Conservation (phyloP, 1,140 invertebrate species). For the Polypedilum pembai region DNA sequence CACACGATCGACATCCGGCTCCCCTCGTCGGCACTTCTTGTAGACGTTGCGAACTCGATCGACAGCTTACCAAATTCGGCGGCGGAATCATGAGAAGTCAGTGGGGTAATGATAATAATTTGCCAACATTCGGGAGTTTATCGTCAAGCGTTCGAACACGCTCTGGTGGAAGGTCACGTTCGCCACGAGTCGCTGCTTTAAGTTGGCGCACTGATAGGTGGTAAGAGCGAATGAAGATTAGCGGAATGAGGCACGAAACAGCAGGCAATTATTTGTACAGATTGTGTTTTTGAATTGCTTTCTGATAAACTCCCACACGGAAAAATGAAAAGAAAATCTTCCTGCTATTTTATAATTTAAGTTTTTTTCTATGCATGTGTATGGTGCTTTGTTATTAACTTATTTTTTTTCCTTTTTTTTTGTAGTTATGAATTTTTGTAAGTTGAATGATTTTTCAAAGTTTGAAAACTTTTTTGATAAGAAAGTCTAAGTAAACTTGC, state of each 20-base stretch:
- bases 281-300: slow-evolving; percentile 13
- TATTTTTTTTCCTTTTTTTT: too few relatives aligned
- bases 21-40: slow-evolving; percentile 10
- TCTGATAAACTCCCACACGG: neutral
- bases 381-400: too few relatives aligned
- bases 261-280: neutral
- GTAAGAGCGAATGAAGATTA: neutral
- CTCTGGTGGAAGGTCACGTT: neutral
- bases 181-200: neutral
- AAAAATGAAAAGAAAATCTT: too few relatives aligned
- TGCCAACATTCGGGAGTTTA: neutral
- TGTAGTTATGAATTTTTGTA: too few relatives aligned
- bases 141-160: neutral
- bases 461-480: too few relatives aligned
- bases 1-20: neutral
- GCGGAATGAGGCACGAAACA: neutral
- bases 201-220: slow-evolving; percentile 5
- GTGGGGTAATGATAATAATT: slow-evolving; percentile 2
- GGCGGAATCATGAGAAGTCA: neutral
- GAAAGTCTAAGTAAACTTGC: too few relatives aligned
- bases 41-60: neutral
- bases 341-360: too few relatives aligned
- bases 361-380: too few relatives aligned
- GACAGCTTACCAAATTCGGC: neutral
- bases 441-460: too few relatives aligned